These are phyloP conservation scores for Pelosia muscerda DNA, from an alignment of 2,888 invertebrate genomes.

Conservation along the genomic window DNA sequence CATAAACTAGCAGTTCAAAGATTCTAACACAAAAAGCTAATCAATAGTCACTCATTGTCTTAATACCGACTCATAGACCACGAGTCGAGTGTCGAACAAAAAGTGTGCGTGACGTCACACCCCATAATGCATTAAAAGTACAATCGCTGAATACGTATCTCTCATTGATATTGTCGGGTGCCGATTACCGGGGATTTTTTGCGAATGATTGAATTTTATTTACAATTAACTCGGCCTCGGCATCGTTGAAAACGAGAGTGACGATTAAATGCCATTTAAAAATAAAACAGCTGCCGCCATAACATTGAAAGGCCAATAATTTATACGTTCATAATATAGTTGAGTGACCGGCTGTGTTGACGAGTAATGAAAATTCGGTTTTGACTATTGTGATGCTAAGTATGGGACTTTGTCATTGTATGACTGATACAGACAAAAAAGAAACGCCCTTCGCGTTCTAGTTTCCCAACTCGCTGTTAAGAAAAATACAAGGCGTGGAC, in stretches of 20 bases:
- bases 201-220: slow-evolving; percentile 87
- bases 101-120: slow-evolving; percentile 54
- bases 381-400: not conserved
- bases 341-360: slow-evolving; percentile 6
- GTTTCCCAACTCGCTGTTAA: slow-evolving; percentile 32
- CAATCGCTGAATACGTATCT: slow-evolving; percentile 64
- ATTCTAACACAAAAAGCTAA: slow-evolving; percentile 19
- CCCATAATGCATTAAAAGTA: slow-evolving; percentile 58
- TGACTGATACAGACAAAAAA: slow-evolving; percentile 2
- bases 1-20: too few relatives aligned
- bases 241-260: slow-evolving; percentile 81
- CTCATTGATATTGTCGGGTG: slow-evolving; percentile 81
- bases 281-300: slow-evolving; percentile 82
- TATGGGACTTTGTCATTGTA: not conserved
- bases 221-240: slow-evolving; percentile 84
- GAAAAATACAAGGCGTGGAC: slow-evolving; percentile 65
- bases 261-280: slow-evolving; percentile 86
- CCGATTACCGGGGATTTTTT: slow-evolving; percentile 83
- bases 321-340: slow-evolving; percentile 56
- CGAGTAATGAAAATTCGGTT: not conserved
- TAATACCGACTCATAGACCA: slow-evolving; percentile 29
- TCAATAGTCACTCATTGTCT: slow-evolving; percentile 36
- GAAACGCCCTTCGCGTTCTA: slow-evolving; percentile 17
- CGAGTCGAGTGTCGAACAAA: slow-evolving; percentile 40
- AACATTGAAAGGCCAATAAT: slow-evolving; percentile 70